Percentiles rank a stretch among this genome's conserved stretches.
phyloP scores from a whole-genome alignment of 2,888 invertebrate genomes.

The Hyppa rectilinea region DNA sequence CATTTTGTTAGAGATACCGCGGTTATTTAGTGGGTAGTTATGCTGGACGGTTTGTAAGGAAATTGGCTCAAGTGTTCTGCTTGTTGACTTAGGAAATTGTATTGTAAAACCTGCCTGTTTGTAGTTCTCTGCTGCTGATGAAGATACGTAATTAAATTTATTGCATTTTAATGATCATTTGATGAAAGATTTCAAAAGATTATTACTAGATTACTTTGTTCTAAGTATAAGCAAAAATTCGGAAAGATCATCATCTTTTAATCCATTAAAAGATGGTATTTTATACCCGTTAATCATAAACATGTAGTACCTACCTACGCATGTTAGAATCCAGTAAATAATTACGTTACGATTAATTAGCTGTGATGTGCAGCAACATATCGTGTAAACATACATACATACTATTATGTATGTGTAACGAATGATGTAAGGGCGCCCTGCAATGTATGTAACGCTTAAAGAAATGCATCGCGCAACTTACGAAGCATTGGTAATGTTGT shows the following conservation, averaged over 20 bases:
- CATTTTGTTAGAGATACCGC: slow-evolving; percentile 50
- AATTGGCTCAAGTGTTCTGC: slow-evolving; percentile 43
- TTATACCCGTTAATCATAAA: slow-evolving; percentile 17
- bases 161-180: background rate
- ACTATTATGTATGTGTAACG: slow-evolving; percentile 11
- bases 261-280: too few relatives aligned
- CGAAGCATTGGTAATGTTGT: background rate
- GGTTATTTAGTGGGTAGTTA: slow-evolving; percentile 33
- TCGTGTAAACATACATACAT: slow-evolving; percentile 11
- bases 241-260: background rate
- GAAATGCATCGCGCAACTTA: slow-evolving; percentile 28
- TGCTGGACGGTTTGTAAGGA: slow-evolving; percentile 15
- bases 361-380: slow-evolving; percentile 33
- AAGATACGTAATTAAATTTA: background rate
- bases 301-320: slow-evolving; percentile 1
- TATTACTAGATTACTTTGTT: background rate
- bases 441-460: slow-evolving; percentile 13
- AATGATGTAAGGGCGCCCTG: slow-evolving; percentile 40
- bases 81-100: slow-evolving; percentile 36
- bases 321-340: slow-evolving; percentile 32
- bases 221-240: background rate
- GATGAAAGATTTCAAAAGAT: background rate
- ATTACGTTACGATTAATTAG: slow-evolving; percentile 35
- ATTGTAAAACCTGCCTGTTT: slow-evolving; percentile 8
- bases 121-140: background rate